Base-by-base conservation (phyloP, 1,140 invertebrate species). In the Pomacea maculata region DNA sequence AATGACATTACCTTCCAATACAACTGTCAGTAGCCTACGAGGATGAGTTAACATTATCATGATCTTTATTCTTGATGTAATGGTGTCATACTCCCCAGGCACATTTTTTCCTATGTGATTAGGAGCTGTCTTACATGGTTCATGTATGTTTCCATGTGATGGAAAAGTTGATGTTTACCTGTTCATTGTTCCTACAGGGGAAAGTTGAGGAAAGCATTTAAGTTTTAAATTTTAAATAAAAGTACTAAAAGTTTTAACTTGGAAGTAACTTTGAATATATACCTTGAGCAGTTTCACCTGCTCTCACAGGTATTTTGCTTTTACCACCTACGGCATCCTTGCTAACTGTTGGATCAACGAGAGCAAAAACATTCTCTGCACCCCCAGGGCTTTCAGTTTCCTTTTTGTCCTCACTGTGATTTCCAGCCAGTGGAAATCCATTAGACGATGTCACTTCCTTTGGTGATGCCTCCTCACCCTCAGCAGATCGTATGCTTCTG, bases 271-370 rank as follows among this genome's bases (percentile, higher is more conserved):
- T 9, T 61, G 57, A 11, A 14, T 61, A 11, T 8, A 61, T 61
- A 61, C 57, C 57, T 61, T 61, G 57, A 9, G 57, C 15, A 61
- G 57, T 61, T 61, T 68, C 55, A 80, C 83, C 78, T 80, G 75
- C 79, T 80, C 81, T 79, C 45, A 83, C 79, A 63, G 83, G 83
- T n/a, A 84, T 84, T 78, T 79, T 83, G 71, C 83, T 84, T 64
- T 84, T 84, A 57, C 68, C 57, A 25, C 73, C 71, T 34, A n/a
- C 79, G 2, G 45, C 61, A 54, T 82, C 81, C 61, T 74, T 78
- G 55, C 82, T 81, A 17, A 79, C 80, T 25, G 85, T 86, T 17
- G 85, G 85, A 73, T 86, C 85, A 57, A 86, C 85, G 81, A 85
- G 81, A 65, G 83, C 77, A 65, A 86, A 86, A 75, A 86, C 82